Evolutionary conservation across 2,797 vertebrate species (phyloP).

Genomic region (Chanos chanos): DNA sequence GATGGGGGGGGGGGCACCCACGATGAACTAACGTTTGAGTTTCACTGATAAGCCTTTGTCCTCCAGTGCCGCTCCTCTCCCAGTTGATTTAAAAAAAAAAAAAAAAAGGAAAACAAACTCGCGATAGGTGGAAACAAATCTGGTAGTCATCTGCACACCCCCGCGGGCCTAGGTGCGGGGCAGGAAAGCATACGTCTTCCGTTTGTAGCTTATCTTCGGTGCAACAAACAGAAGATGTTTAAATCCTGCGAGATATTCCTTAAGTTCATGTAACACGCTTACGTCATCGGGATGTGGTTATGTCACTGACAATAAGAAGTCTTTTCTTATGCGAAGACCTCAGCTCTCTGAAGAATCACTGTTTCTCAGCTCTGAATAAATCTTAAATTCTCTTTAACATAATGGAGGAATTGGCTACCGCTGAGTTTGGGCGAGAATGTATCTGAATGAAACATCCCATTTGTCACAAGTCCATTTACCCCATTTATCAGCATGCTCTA

Average conservation of each 20-base stretch:
- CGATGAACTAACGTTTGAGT: constrained; percentile 15
- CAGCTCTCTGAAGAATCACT: constrained; percentile 14
- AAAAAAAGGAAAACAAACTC: neutral
- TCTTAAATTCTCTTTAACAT: too few species aligned
- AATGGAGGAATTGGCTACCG: constrained; percentile 11
- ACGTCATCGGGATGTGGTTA: too few species aligned
- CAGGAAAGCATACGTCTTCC: too few species aligned
- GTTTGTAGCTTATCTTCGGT: too few species aligned
- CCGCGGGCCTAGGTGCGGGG: too few species aligned
- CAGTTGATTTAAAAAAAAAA: neutral
- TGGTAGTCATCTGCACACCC: too few species aligned
- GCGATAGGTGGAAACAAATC: neutral
- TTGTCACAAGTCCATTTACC: neutral
- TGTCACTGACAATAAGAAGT: too few species aligned
- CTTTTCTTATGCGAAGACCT: neutral
- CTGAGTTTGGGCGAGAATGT: neutral
- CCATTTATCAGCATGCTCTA: neutral
- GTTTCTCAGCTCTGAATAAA: neutral
- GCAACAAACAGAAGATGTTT: too few species aligned
- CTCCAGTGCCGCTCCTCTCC: neutral
- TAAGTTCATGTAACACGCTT: too few species aligned
- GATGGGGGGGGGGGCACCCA: neutral
- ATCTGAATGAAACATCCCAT: neutral
- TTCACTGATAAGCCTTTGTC: constrained; percentile 31
- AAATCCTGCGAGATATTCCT: too few species aligned